Evolutionary conservation across 2,888 invertebrate species (phyloP), one percentile per base, ranked within the genome.

Genomic region (Nasonovia ribisnigri): DNA sequence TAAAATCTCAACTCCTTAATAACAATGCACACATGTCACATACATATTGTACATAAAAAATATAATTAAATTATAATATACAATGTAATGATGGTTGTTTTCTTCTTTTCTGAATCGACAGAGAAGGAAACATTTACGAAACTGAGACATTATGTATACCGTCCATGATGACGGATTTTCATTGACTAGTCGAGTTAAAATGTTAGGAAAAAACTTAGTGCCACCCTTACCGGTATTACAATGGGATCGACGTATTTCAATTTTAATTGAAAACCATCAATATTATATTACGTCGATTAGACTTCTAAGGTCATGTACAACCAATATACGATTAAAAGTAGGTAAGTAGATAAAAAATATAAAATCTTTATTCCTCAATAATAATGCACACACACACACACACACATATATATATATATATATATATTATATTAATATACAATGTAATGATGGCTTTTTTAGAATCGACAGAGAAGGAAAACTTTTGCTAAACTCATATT

Each of bases 401-500:
- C 54, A 51, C 51, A 51, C 16, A 57, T 24, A 57, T 10, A 60
- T n/a, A 13, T n/a, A n/a, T 67, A n/a, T 67, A 67, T n/a, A n/a
- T n/a, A 67, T n/a, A n/a, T n/a, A 67, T 16, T 77, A 36, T 77
- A 77, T 77, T 77, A 77, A 20, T 77, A 77, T 36, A 77, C 77
- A 36, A 77, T 77, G 36, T 77, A 42, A 77, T 36, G 77, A 36
- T 20, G 77, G 20, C 42, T 36, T 77, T 54, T 67, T 36, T 6
- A 20, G 36, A 77, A 43, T 86, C 29, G 86, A 16, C 29, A 46
- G 46, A 86, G 29, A 2, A 51, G 13, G 20, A 51, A 46, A 48
- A 88, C 48, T 48, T 36, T 88, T 48, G 24, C 87, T 6, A 88
- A 36, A 51, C 51, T 88, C 51, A 48, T 88, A 88, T n/a, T 84